These are phyloP conservation scores for Lates calcarifer DNA, from an alignment of 2,113 vertebrate species.

Conservation along the genomic window DNA sequence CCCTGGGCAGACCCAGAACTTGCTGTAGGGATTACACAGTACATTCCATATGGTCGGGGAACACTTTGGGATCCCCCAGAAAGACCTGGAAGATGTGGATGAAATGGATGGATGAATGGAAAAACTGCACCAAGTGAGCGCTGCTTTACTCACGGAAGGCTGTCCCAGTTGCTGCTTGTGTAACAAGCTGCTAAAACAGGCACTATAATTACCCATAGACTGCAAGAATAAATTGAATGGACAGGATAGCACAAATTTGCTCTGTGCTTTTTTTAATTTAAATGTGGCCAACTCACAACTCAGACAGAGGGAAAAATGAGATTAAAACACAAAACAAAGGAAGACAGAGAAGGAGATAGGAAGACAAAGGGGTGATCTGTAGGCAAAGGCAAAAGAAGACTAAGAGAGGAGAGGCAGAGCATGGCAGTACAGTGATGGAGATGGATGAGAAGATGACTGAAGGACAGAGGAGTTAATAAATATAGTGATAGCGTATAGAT, in stretches of 20 bases:
- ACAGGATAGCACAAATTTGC: not conserved
- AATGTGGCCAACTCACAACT: not conserved
- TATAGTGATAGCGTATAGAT: not conserved
- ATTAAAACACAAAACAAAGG: not conserved
- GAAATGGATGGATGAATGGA: conserved; percentile 13
- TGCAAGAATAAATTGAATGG: not conserved
- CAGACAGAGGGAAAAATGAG: not conserved
- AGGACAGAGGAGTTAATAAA: conserved; percentile 5
- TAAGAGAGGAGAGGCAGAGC: not conserved
- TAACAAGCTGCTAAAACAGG: not conserved
- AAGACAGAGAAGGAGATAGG: not conserved
- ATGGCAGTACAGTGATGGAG: not conserved
- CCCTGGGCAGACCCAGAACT: conserved; percentile 20
- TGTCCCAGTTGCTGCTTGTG: not conserved
- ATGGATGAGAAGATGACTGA: not conserved
- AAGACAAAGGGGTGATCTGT: not conserved
- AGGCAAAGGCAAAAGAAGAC: not conserved
- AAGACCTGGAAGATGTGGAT: not conserved
- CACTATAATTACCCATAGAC: not conserved
- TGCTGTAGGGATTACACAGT: conserved; percentile 22
- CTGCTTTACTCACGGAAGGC: not conserved
- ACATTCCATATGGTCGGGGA: conserved; percentile 29
- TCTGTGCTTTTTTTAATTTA: not conserved
- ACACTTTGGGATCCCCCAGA: not conserved
- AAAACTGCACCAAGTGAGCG: not conserved